Evolutionary conservation across 2,113 vertebrate species (phyloP).

Genomic region (Turdus rufiventris): DNA sequence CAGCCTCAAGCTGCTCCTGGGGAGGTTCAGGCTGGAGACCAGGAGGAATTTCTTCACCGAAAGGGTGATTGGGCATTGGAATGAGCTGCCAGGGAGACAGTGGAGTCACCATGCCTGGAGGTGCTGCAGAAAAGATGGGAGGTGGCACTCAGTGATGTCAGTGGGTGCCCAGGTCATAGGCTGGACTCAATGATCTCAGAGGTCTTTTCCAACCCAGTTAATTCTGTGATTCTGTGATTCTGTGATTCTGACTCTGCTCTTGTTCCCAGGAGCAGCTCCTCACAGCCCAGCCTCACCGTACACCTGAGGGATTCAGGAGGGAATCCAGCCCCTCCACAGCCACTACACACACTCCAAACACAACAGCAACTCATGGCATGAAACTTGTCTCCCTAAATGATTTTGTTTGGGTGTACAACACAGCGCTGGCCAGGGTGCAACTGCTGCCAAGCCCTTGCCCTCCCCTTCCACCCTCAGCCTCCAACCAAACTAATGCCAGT

Average conservation of each 20-base stretch:
- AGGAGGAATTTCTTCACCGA: background rate
- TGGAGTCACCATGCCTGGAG: too few relatives aligned
- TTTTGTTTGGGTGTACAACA: background rate
- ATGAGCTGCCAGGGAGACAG: background rate
- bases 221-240: background rate
- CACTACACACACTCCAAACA: rapidly evolving
- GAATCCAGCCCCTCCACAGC: background rate
- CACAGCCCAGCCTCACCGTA: rapidly evolving
- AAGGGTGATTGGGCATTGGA: background rate
- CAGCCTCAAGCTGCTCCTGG: background rate
- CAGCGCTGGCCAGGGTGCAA: background rate
- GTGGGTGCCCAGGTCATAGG: background rate
- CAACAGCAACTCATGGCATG: background rate
- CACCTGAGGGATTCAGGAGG: background rate
- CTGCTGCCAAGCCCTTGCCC: background rate
- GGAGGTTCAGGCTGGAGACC: background rate
- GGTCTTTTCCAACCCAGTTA: background rate
- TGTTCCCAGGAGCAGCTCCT: background rate
- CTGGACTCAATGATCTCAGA: rapidly evolving
- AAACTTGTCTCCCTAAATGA: background rate
- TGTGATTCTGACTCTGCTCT: background rate
- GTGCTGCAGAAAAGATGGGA: background rate
- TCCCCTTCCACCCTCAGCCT: background rate
- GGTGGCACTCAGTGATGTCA: background rate
- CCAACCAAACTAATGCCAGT: background rate